Conservation (phyloP, 2,113 vertebrate genomes). For the Istiophorus platypterus region DNA sequence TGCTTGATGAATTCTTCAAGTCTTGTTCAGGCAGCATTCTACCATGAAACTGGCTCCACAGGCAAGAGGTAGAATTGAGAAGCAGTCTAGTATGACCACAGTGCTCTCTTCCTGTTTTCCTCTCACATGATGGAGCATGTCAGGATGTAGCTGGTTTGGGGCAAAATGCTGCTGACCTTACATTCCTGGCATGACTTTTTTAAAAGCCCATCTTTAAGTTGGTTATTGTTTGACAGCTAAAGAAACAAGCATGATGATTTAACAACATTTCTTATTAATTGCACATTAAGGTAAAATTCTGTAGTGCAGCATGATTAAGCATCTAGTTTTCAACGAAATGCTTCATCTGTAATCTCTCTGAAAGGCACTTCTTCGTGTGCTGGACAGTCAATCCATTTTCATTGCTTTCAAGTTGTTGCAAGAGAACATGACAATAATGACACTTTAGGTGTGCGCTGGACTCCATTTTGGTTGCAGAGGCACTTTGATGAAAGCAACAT, state of each 20-base stretch:
- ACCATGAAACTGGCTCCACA: conserved; percentile 44
- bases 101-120: not conserved
- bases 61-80: conserved; percentile 37
- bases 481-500: conserved; percentile 64
- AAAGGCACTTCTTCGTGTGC: conserved; percentile 61
- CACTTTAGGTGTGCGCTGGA: conserved; percentile 47
- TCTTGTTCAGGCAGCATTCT: conserved; percentile 62
- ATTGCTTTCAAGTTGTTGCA: conserved; percentile 32
- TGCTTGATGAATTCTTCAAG: conserved; percentile 61
- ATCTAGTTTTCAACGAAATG: not conserved
- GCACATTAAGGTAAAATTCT: conserved; percentile 50
- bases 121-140: conserved; percentile 62
- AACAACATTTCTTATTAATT: conserved; percentile 47
- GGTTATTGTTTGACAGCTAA: not conserved
- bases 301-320: conserved; percentile 45
- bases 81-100: conserved; percentile 45
- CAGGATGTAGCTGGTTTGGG: conserved; percentile 31
- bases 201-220: conserved; percentile 20
- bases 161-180: conserved; percentile 35
- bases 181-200: conserved; percentile 47
- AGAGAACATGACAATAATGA: conserved; percentile 28
- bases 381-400: conserved; percentile 32
- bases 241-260: conserved; percentile 16
- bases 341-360: conserved; percentile 2
- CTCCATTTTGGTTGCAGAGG: conserved; percentile 72